These are phyloP conservation scores for Chlorospingus semifuscus DNA, from an alignment of 2,797 vertebrate genomes.

Conservation along the genomic window DNA sequence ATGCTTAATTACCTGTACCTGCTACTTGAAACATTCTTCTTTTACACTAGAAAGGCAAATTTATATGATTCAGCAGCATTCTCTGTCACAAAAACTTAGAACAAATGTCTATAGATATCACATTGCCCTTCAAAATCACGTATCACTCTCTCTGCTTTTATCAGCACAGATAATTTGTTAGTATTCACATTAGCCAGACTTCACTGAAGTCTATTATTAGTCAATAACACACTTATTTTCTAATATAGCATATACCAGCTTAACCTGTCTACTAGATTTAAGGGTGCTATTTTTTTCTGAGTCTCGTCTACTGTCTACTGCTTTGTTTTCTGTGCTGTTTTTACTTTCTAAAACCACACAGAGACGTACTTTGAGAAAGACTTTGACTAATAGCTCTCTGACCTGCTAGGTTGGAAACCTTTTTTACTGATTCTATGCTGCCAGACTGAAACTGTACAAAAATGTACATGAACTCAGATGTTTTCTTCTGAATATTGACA, in stretches of 20 bases:
- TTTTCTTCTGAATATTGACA: background rate
- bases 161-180: background rate
- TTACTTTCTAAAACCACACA: background rate
- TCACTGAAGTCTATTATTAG: background rate
- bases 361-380: background rate
- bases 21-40: background rate
- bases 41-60: background rate
- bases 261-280: background rate
- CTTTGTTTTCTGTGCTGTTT: background rate
- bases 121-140: background rate
- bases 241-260: background rate
- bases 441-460: background rate
- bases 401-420: background rate
- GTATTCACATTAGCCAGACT: background rate
- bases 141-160: background rate
- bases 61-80: background rate
- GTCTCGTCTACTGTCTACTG: background rate
- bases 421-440: background rate
- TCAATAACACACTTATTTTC: background rate
- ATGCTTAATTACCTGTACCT: background rate
- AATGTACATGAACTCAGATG: background rate
- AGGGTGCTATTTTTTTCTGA: background rate
- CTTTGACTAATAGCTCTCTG: conserved; percentile 6
- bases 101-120: background rate
- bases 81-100: background rate